These are phyloP conservation scores for Apogon hyalosoma DNA, from an alignment of 2,797 vertebrate genomes.

Conservation along the genomic window DNA sequence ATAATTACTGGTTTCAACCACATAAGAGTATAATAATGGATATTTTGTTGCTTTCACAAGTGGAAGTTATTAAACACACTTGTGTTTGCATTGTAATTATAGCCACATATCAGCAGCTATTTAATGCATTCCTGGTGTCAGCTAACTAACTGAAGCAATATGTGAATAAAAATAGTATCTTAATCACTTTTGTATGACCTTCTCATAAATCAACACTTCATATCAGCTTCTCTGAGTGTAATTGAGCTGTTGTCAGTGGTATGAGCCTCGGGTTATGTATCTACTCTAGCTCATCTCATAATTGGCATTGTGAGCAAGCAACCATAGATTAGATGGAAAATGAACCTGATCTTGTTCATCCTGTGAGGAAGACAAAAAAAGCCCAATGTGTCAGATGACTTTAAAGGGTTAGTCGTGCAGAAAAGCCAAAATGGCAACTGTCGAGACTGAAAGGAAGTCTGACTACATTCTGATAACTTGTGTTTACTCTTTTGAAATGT, in stretches of 20 bases:
- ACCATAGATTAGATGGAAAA: conserved; percentile 55
- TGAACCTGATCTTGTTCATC: conserved; percentile 59
- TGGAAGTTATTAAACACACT: conserved; percentile 32
- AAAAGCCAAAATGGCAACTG: conserved; percentile 62
- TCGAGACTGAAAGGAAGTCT: conserved; percentile 43
- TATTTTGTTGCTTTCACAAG: conserved; percentile 21
- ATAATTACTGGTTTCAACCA: no score
- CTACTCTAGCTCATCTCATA: conserved; percentile 56
- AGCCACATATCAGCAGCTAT: conserved; percentile 12
- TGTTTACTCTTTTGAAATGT: conserved; percentile 68
- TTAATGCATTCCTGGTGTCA: conserved; percentile 15
- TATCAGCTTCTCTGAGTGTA: conserved; percentile 24
- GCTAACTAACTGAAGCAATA: neutral
- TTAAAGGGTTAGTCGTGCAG: conserved; percentile 59
- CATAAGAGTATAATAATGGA: neutral
- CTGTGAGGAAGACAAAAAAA: conserved; percentile 42
- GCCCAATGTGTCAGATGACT: conserved; percentile 51
- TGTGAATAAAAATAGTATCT: conserved; percentile 22
- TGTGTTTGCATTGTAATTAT: conserved; percentile 35
- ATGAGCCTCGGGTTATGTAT: conserved; percentile 46
- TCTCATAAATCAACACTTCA: conserved; percentile 36
- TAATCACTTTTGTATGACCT: conserved; percentile 22
- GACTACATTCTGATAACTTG: conserved; percentile 45
- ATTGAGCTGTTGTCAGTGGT: conserved; percentile 18
- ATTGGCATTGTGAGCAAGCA: conserved; percentile 46